Percentiles rank a stretch among this genome's conserved stretches.
Evolutionary conservation across 2,113 vertebrate genomes (phyloP).

Genomic region (Toxotes chatareus): DNA sequence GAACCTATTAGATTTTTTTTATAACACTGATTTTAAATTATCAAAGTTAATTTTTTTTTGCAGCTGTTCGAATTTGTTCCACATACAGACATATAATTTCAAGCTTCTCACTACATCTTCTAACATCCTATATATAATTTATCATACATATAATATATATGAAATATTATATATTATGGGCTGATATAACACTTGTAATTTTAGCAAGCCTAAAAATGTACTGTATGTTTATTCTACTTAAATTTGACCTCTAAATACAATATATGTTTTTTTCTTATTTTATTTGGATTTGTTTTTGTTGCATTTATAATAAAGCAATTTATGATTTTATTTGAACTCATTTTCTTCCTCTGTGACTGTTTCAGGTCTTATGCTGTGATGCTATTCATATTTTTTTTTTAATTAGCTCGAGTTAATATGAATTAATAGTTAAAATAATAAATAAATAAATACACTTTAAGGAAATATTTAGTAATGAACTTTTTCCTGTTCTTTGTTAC

Average conservation of each 20-base stretch:
- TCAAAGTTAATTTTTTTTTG: not conserved
- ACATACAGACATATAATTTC: not conserved
- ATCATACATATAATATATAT: not conserved
- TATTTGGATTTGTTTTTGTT: not conserved
- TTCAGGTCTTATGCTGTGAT: not conserved
- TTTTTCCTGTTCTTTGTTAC: not conserved
- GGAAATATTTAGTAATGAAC: not conserved
- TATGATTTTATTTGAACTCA: not conserved
- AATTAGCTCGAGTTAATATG: not conserved
- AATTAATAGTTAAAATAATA: too few relatives aligned
- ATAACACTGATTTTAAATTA: not conserved
- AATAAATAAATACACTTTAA: not conserved
- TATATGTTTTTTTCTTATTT: not conserved
- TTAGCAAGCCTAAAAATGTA: not conserved
- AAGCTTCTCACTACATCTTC: not conserved
- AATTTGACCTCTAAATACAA: not conserved
- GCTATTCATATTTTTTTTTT: not conserved
- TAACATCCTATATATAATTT: not conserved
- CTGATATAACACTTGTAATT: not conserved
- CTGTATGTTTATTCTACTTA: not conserved
- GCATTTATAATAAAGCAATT: not conserved
- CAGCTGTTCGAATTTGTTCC: not conserved
- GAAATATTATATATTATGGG: constrained; percentile 1
- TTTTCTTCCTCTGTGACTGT: not conserved
- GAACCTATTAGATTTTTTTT: not conserved